phyloP scores from a whole-genome alignment of 2,113 vertebrate genomes.

The Pachyramphus minor region DNA sequence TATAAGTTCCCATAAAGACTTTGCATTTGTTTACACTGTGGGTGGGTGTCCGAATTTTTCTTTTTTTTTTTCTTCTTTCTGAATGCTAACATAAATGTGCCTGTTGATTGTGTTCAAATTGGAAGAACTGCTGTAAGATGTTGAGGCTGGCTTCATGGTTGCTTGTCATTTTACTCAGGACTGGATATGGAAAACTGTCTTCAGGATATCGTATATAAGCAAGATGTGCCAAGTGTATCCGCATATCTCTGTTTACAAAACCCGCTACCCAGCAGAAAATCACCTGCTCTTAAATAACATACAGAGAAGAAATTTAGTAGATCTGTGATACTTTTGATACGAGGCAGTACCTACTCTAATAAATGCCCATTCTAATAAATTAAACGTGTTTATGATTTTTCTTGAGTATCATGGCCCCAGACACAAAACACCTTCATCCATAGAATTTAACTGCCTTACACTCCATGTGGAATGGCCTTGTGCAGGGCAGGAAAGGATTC shows the following conservation, averaged over 20 bases:
- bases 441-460: neutral
- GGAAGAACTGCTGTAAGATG: neutral
- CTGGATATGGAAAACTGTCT: neutral
- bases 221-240: accelerated
- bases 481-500: neutral
- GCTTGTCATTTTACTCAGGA: neutral
- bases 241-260: neutral
- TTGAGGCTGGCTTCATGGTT: neutral
- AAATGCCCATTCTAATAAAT: neutral
- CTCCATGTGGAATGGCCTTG: neutral
- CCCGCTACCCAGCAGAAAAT: neutral
- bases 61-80: neutral
- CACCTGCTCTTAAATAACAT: neutral
- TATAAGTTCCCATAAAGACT: neutral
- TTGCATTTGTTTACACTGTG: neutral
- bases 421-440: neutral
- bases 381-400: neutral
- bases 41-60: neutral
- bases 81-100: neutral
- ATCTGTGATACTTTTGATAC: neutral
- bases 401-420: neutral
- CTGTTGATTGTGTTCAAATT: neutral
- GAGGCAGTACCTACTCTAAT: neutral
- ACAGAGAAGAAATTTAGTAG: neutral
- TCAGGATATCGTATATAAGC: neutral